These are phyloP conservation scores for Amphipyra tragopoginis DNA, from an alignment of 2,888 invertebrate genomes.

Conservation along the genomic window DNA sequence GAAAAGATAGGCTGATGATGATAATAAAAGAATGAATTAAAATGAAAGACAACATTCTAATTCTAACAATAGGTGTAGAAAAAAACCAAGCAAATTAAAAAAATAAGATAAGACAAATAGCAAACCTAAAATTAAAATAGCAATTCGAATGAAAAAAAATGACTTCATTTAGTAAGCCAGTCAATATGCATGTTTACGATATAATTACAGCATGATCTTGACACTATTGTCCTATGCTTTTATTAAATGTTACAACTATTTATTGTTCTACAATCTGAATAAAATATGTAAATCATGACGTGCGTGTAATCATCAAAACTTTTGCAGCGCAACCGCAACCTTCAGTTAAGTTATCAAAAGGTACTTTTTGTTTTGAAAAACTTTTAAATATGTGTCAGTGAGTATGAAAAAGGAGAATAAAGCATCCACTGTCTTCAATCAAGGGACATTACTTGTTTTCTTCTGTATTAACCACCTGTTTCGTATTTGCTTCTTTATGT, in stretches of 20 bases:
- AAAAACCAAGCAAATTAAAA: too few relatives aligned
- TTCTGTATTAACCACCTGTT: too few relatives aligned
- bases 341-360: not conserved
- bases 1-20: too few relatives aligned
- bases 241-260: constrained; percentile 16
- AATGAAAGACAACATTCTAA: too few relatives aligned
- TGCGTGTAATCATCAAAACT: not conserved
- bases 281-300: constrained; percentile 12
- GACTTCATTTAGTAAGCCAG: constrained; percentile 4
- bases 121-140: not conserved
- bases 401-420: too few relatives aligned
- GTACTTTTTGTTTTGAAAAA: too few relatives aligned
- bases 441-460: too few relatives aligned
- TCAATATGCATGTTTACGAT: constrained; percentile 10
- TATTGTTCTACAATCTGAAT: constrained; percentile 13
- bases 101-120: not conserved
- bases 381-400: too few relatives aligned
- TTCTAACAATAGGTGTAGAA: too few relatives aligned
- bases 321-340: not conserved
- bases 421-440: too few relatives aligned
- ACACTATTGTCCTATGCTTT: constrained; percentile 24
- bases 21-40: too few relatives aligned
- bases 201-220: constrained; percentile 41
- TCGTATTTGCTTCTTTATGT: too few relatives aligned
- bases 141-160: not conserved